Evolutionary conservation across 2,888 invertebrate genomes (phyloP).

Genomic region (Taenaris catops): DNA sequence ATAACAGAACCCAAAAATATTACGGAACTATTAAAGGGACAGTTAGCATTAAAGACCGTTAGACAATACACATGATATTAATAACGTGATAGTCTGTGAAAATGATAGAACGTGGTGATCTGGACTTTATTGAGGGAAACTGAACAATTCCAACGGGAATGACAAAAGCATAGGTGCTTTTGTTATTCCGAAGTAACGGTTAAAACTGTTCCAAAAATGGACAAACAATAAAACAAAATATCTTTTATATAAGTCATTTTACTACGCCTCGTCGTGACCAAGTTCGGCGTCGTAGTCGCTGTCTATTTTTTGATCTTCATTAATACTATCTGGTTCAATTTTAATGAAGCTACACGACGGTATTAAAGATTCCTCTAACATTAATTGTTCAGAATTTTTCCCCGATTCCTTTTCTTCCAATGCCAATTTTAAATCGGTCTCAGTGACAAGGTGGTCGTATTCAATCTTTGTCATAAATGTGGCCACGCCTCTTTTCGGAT

Average conservation of each 20-base stretch:
- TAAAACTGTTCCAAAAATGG: no score
- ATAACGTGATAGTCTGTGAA: no score
- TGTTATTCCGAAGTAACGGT: no score
- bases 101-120: no score
- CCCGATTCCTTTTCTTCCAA: constrained; percentile 30
- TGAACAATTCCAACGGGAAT: no score
- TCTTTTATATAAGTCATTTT: not conserved
- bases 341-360: constrained; percentile 40
- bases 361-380: constrained; percentile 39
- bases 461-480: constrained; percentile 31
- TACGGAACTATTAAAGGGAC: no score
- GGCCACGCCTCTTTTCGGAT: constrained; percentile 38
- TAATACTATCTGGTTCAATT: constrained; percentile 28
- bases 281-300: constrained; percentile 1
- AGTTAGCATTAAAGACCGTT: no score
- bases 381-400: constrained; percentile 31
- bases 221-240: not conserved
- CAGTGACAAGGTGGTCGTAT: constrained; percentile 36
- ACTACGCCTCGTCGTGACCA: not conserved
- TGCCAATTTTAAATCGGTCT: constrained; percentile 34
- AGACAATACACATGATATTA: no score
- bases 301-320: constrained; percentile 3
- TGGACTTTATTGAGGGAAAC: no score
- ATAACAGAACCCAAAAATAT: no score
- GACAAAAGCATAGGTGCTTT: no score